Base-by-base conservation (phyloP, 1,140 invertebrate species). In the Drosophila cardini region DNA sequence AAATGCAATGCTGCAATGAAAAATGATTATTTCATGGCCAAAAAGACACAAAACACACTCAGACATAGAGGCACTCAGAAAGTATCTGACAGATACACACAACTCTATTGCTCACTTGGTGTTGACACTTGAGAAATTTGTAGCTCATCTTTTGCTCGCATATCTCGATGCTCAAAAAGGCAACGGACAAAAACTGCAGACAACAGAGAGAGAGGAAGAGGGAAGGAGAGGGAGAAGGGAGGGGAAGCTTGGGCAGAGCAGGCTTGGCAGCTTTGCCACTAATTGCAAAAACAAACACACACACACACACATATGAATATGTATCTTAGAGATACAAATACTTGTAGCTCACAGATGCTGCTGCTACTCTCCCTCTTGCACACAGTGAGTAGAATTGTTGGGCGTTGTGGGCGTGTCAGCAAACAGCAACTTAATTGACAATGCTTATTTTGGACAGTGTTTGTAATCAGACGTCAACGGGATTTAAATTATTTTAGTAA, bases 41-140 rank as follows among this genome's bases (percentile, higher is more conserved):
- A 82, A 83, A 82, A 82, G 43, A 78, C 34, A 45, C 38, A 42
- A 16, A n/a, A n/a, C n/a, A n/a, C n/a, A n/a, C n/a, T n/a, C n/a
- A n/a, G n/a, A 46, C 40, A 75, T n/a, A 11, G 9, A 36, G 34
- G 13, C 45, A 40, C 15, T 38, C 38, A 40, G 71, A 46, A 84
- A 79, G 80, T 79, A 84, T 76, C 76, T 84, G 72, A 76, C 79
- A 78, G 68, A 53, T 62, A 55, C 60, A 60, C 16, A 53, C 58
- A 64, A 45, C 69, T 71, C 69, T 72, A 60, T 64, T 67, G 71
- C 81, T 69, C 64, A 63, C 58, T 64, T 76, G 87, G 89, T 90
- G 89, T 90, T 90, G 89, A 90, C 89, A 90, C 78, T 90, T 90
- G 89, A 90, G 89, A 90, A 90, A 90, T 90, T 90, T 90, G 89